Evolutionary conservation across 2,113 vertebrate genomes (phyloP), one percentile per base, ranked within the genome.

Genomic region (Odontesthes bonariensis): DNA sequence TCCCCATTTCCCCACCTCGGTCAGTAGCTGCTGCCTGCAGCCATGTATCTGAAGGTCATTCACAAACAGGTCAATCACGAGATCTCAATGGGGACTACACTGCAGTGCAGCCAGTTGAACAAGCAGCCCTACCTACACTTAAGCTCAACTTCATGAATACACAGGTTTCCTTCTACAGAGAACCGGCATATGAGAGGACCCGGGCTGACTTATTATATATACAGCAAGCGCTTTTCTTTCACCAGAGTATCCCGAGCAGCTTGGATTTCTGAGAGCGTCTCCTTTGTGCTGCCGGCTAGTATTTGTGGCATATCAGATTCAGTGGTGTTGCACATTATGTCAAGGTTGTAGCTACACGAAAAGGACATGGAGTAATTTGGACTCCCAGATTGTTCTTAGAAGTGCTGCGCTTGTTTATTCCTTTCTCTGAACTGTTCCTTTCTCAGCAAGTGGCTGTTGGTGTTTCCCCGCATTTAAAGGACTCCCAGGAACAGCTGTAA

Each of bases 11-110:
- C 22, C 81, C n/a, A 70, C 69, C 82, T 85, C 71, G 56, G 13
- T 75, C 68, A 20, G 54, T 32, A 75, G 73, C 72, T 54, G 51
- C 63, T 33, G 81, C 58, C 76, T 59, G 78, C 78, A 55, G 58
- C 82, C 63, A 46, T 82, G 57, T 13, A 12, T 79, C 58, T 92
- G 90, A 94, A 94, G 91, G 92, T 93, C 89, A 89, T 78, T 89
- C 66, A 22, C 59, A 68, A 79, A 65, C 64, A 54, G 82, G 88
- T 92, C 90, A 20, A 90, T 92, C 81, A 51, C 49, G 64, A 72
- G 23, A 85, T 79, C 66, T 86, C 54, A 33, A 73, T 32, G 64
- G 62, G 64, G 69, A 84, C 69, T 56, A 53, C 73, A 65, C 61
- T 79, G 59, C 73, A 64, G 57, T 63, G 78, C 51, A 85, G 64